Base-by-base conservation (phyloP, 1,140 invertebrate genomes). In the Bombus polaris region DNA sequence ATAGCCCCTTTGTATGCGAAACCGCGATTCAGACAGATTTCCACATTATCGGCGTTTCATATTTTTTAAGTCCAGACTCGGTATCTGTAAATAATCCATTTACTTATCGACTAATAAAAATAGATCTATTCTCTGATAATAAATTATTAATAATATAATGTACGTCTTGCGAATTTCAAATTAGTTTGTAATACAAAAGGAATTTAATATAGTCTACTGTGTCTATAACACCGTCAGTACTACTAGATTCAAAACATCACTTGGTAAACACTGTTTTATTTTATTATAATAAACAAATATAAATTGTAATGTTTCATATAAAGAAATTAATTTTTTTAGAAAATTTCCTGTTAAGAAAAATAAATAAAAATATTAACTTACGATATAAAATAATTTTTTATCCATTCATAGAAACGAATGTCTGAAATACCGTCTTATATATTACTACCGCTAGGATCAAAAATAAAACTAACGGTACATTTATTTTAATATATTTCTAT, bases 361-460 rank as follows among this genome's bases (percentile, higher is more conserved):
- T 10, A 12, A 18, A 4, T n/a, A 47, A 42, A 32, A n/a, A 12
- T 2, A 53, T 5, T 18, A 57, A 59, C 1, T 25, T 15, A 3
- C 1, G 5, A 12, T 22, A 8, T 13, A 44, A 85, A 78, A 88
- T 75, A 62, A 90, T 75, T 80, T 84, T 72, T 72, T 70, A 70
- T 32, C 28, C 81, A 87, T 81, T 87, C 59, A 81, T 83, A 72
- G 79, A 86, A 90, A 92, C 76, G 47, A 62, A 28, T 72, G 90
- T 81, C 92, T 93, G 59, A 42, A 44, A 22, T 72, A 71, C 91
- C 92, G 92, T 89, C 91, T 72, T 59, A 79, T 81, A 76, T 88
- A 68, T 87, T 83, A 59, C 75, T 83, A 92, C 91, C 66, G 70
- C 32, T 42, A 32, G n/a, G 68, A 74, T 92, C 92, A 93, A 93